phyloP scores from a whole-genome alignment of 2,797 vertebrate species.

The Macropus fuliginosus region DNA sequence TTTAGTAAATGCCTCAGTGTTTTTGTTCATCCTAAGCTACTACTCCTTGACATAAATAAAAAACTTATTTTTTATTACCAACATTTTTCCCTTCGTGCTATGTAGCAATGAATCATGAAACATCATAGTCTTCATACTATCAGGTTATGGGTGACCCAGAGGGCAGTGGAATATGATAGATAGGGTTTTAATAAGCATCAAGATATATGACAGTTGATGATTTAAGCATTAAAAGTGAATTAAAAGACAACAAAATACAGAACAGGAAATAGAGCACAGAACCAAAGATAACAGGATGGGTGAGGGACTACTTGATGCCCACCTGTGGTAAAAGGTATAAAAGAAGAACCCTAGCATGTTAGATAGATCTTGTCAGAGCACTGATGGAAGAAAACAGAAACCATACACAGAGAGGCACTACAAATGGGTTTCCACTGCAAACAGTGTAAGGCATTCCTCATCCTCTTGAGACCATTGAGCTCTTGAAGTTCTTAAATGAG shows the following conservation, averaged over 20 bases:
- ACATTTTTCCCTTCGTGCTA: background rate
- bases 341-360: background rate
- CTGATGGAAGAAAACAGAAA: background rate
- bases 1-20: background rate
- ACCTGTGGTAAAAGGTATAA: background rate
- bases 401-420: background rate
- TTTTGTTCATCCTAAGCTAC: background rate
- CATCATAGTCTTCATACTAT: background rate
- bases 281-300: background rate
- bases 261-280: background rate
- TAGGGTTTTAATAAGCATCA: background rate
- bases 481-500: background rate
- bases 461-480: background rate
- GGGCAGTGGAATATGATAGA: background rate
- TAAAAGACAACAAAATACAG: background rate
- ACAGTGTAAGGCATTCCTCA: background rate
- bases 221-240: background rate
- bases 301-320: background rate
- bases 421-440: background rate
- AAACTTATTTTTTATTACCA: background rate
- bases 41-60: background rate
- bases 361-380: background rate
- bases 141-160: background rate
- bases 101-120: background rate
- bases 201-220: background rate